phyloP scores from a whole-genome alignment of 2,888 invertebrate species.

The Eilema depressum region DNA sequence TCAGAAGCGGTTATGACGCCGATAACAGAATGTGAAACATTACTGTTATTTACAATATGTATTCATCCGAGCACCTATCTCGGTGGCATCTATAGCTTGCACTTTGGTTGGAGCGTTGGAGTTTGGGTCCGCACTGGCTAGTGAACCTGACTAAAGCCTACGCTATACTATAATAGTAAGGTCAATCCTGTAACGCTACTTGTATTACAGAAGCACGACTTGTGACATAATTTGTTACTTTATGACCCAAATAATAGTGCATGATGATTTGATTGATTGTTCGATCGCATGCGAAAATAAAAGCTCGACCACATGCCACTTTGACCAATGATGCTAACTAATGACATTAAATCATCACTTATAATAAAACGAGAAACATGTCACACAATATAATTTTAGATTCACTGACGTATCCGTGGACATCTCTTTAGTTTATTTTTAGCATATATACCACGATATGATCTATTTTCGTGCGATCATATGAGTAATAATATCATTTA shows the following conservation, averaged over 20 bases:
- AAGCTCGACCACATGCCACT: not conserved
- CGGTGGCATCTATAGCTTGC: not conserved
- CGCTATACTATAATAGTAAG: no score
- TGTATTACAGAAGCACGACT: no score
- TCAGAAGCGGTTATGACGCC: not conserved
- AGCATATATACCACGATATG: slow-evolving; percentile 10
- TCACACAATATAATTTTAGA: slow-evolving; percentile 11
- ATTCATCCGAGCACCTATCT: not conserved
- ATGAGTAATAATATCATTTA: slow-evolving; percentile 26
- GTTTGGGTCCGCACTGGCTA: no score
- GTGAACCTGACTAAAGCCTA: no score
- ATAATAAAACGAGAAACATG: slow-evolving; percentile 11
- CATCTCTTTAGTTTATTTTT: slow-evolving; percentile 10
- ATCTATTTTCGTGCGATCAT: slow-evolving; percentile 13
- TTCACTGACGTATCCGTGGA: slow-evolving; percentile 23
- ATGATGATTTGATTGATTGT: slow-evolving; percentile 12
- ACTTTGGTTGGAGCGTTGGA: not conserved
- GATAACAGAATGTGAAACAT: not conserved
- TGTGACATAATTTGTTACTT: not conserved
- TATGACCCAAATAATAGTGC: not conserved
- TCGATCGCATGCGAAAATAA: not conserved
- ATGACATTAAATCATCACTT: slow-evolving; percentile 15
- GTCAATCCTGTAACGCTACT: no score
- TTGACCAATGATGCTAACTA: slow-evolving; percentile 4
- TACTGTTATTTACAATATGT: not conserved